Conservation (phyloP, 2,888 invertebrate genomes). For the Entomobrya proxima region DNA sequence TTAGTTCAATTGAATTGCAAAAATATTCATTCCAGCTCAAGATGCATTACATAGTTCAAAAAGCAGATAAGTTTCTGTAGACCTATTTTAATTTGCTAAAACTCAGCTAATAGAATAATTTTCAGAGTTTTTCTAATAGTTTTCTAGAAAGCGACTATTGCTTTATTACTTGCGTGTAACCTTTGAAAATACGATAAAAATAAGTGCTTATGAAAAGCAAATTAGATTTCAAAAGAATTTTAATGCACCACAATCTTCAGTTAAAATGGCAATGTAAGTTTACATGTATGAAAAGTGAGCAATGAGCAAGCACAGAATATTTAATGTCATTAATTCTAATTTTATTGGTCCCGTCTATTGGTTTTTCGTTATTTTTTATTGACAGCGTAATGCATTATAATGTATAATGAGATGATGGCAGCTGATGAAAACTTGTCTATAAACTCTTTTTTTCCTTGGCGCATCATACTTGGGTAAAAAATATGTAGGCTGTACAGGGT, state of each 20-base stretch:
- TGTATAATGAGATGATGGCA: slow-evolving; percentile 29
- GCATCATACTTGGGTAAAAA: background rate
- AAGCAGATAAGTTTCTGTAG: no score
- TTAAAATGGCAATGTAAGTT: background rate
- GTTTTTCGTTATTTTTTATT: slow-evolving; percentile 28
- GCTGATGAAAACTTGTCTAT: slow-evolving; percentile 54
- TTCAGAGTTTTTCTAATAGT: no score
- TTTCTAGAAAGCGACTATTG: no score
- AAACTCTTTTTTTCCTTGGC: slow-evolving; percentile 28
- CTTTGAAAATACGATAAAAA: no score
- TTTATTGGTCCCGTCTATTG: slow-evolving; percentile 26
- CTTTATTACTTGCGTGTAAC: no score
- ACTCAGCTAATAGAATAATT: no score
- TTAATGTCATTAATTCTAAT: slow-evolving; percentile 11
- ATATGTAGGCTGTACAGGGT: slow-evolving; percentile 26
- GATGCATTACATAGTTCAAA: no score
- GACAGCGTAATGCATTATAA: slow-evolving; percentile 37
- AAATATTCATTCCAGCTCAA: no score
- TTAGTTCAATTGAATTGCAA: no score
- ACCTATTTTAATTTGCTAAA: no score
- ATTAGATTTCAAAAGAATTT: background rate
- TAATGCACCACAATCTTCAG: background rate
- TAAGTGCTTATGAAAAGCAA: background rate
- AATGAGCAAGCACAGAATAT: slow-evolving; percentile 30
- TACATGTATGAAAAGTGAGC: background rate